Evolutionary conservation across 1,140 invertebrate species (phyloP).

Genomic region (Stegodyphus dumicola): DNA sequence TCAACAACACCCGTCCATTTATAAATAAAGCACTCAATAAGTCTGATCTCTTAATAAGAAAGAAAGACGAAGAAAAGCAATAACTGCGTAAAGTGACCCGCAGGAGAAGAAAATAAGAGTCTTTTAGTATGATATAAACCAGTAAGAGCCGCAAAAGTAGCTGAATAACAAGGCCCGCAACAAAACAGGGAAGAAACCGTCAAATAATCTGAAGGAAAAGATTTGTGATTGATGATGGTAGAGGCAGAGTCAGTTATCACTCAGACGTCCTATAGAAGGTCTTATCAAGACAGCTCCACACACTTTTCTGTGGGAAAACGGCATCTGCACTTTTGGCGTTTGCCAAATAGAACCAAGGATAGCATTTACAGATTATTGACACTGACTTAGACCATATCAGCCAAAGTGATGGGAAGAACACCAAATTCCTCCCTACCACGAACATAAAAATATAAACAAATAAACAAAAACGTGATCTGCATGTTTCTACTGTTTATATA

Average conservation of each 20-base stretch:
- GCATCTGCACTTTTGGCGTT: constrained; percentile 14
- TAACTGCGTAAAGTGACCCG: too few species aligned
- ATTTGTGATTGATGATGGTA: constrained; percentile 28
- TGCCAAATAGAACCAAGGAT: constrained; percentile 14
- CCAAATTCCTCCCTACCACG: too few species aligned
- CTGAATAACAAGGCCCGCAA: neutral
- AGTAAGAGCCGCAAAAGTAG: constrained; percentile 13
- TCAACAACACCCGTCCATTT: too few species aligned
- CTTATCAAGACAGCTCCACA: neutral
- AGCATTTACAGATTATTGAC: constrained; percentile 31
- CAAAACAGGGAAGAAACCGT: neutral
- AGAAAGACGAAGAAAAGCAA: neutral
- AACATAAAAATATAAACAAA: too few species aligned
- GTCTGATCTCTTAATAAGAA: neutral
- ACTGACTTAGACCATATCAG: neutral
- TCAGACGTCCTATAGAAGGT: neutral
- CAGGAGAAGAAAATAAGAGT: constrained; percentile 1
- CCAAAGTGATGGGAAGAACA: too few species aligned
- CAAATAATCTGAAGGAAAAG: constrained; percentile 22
- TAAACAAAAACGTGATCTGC: too few species aligned
- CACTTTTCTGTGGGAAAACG: constrained; percentile 29
- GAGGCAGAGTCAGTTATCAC: constrained; percentile 28
- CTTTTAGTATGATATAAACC: constrained; percentile 28
- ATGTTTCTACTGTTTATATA: too few species aligned
- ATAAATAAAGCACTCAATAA: too few species aligned